phyloP scores from a whole-genome alignment of 2,797 vertebrate genomes.

The Schizopygopsis pylzovi region DNA sequence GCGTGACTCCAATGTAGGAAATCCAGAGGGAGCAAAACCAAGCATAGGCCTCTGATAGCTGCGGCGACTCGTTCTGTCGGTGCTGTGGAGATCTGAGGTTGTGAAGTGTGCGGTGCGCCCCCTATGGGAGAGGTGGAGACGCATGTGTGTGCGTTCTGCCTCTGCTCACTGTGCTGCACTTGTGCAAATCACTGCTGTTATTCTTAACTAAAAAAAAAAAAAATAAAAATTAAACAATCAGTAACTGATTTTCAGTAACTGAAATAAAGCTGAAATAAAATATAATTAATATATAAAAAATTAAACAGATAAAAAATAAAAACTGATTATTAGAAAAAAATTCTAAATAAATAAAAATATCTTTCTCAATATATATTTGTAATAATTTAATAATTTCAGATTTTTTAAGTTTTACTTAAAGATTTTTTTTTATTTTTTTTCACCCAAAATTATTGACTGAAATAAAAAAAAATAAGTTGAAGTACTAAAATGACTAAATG shows the following conservation, averaged over 20 bases:
- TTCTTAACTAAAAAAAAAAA: neutral
- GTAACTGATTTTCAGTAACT: neutral
- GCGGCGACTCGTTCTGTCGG: conserved; percentile 42
- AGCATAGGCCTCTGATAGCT: neutral
- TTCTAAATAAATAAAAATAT: neutral
- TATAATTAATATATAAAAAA: neutral
- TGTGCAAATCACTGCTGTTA: neutral
- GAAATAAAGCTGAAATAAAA: neutral
- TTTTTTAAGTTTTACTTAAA: neutral
- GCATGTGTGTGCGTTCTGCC: neutral
- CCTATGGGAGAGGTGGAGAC: neutral
- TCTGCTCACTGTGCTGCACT: neutral
- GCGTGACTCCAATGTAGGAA: conserved; percentile 11
- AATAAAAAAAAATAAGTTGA: neutral
- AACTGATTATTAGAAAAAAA: neutral
- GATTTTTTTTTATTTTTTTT: no score
- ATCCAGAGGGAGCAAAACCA: conserved; percentile 16
- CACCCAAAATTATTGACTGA: neutral
- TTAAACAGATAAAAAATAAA: no score
- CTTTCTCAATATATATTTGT: no score
- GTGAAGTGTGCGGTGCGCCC: neutral
- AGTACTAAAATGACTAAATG: neutral
- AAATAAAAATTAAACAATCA: neutral
- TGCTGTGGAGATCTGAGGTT: neutral
- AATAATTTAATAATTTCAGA: no score